These are phyloP conservation scores for Hylyphantes graminicola DNA, from an alignment of 1,140 invertebrate species.

Conservation along the genomic window DNA sequence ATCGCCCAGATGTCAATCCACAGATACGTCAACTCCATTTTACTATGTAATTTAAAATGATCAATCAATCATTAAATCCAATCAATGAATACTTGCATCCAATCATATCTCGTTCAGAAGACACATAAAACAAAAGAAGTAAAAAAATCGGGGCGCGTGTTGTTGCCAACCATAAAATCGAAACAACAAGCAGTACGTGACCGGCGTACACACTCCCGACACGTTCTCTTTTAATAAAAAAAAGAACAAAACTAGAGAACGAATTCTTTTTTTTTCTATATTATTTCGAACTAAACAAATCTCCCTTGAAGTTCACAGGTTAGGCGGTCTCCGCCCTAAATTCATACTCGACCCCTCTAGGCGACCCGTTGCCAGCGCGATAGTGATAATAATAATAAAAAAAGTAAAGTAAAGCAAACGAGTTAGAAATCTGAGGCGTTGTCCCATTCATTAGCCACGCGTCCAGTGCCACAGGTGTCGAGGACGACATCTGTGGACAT, in stretches of 20 bases:
- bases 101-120: too few species aligned
- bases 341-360: slow-evolving; percentile 23
- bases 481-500: slow-evolving; percentile 25
- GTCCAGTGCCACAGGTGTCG: slow-evolving; percentile 26
- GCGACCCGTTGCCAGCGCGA: background rate
- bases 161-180: slow-evolving; percentile 26
- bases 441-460: slow-evolving; percentile 35
- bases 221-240: slow-evolving; percentile 15
- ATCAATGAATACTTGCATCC: too few species aligned
- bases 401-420: slow-evolving; percentile 9
- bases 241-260: slow-evolving; percentile 7
- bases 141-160: too few species aligned
- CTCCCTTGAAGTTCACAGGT: slow-evolving; percentile 43
- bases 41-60: too few species aligned
- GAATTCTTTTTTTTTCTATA: background rate
- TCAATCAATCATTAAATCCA: too few species aligned
- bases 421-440: slow-evolving; percentile 38
- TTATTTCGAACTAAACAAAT: slow-evolving; percentile 34
- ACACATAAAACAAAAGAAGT: too few species aligned
- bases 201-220: slow-evolving; percentile 23
- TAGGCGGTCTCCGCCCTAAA: slow-evolving; percentile 52
- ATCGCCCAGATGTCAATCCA: too few species aligned
- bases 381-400: slow-evolving; percentile 23
- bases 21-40: too few species aligned
- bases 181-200: slow-evolving; percentile 46